Evolutionary conservation across 2,888 invertebrate species (phyloP).

Genomic region (Poecilobothrus nobilitatus): DNA sequence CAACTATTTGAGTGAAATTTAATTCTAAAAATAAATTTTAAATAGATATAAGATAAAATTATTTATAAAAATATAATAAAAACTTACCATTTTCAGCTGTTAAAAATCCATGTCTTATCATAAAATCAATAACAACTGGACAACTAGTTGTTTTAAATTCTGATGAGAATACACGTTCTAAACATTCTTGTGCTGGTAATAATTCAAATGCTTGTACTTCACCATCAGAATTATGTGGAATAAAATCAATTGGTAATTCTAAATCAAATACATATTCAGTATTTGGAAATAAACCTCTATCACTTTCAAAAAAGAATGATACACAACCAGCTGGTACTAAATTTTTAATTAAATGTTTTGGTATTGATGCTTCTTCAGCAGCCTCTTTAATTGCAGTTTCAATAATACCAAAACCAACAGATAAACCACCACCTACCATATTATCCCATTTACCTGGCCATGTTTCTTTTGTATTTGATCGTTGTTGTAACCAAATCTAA

Average conservation of each 20-base stretch:
- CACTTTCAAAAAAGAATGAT: constrained; percentile 78
- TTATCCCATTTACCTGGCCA: constrained; percentile 95
- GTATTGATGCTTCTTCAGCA: constrained; percentile 87
- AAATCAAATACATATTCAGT: constrained; percentile 91
- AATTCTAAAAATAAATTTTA: constrained; percentile 60
- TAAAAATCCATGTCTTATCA: constrained; percentile 82
- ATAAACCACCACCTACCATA: constrained; percentile 89
- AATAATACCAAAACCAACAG: constrained; percentile 77
- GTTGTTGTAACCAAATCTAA: constrained; percentile 73
- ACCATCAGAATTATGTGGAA: constrained; percentile 87
- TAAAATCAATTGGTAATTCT: constrained; percentile 80
- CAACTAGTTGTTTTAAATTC: constrained; percentile 92
- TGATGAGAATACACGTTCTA: constrained; percentile 69
- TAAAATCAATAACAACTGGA: constrained; percentile 83
- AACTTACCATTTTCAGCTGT: constrained; percentile 77
- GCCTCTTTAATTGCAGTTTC: constrained; percentile 92
- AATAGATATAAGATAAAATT: not conserved
- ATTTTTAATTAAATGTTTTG: constrained; percentile 61
- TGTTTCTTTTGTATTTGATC: constrained; percentile 85
- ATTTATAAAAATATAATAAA: constrained; percentile 9
- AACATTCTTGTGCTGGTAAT: constrained; percentile 70
- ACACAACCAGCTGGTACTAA: constrained; percentile 45
- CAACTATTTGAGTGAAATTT: constrained; percentile 73
- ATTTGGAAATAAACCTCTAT: constrained; percentile 87
- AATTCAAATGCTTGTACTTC: constrained; percentile 89